Conservation (phyloP, 2,797 vertebrate species). For the Thalassophryne amazonica region DNA sequence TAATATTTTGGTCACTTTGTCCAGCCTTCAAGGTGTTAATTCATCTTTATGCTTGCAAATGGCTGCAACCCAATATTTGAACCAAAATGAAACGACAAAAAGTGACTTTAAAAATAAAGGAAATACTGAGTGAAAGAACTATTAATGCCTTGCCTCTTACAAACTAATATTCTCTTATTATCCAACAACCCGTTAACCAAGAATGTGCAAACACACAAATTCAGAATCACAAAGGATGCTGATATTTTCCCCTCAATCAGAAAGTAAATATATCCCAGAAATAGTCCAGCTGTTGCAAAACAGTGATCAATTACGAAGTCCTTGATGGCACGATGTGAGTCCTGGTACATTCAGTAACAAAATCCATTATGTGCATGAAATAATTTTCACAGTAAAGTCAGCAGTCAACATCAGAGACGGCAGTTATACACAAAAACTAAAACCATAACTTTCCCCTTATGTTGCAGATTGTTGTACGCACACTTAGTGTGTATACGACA, state of each 20-base stretch:
- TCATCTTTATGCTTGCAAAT: too few species aligned
- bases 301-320: neutral
- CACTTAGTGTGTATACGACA: neutral
- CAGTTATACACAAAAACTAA: neutral
- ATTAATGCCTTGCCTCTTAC: neutral
- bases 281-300: neutral
- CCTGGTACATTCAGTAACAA: neutral
- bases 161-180: neutral
- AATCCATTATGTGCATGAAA: neutral
- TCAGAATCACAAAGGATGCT: constrained; percentile 2
- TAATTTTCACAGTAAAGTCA: neutral
- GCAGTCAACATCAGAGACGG: neutral
- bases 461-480: neutral
- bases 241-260: constrained; percentile 16
- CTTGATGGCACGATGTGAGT: neutral
- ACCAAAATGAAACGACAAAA: too few species aligned
- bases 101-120: too few species aligned
- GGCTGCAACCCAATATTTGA: too few species aligned
- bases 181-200: neutral
- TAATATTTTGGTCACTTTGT: too few species aligned
- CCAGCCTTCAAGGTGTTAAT: too few species aligned
- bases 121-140: too few species aligned
- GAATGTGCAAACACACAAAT: constrained; percentile 34
- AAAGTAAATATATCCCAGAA: constrained; percentile 25
- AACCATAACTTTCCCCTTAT: neutral